Conservation (phyloP, 2,113 vertebrate species). For the Tiliqua scincoides region DNA sequence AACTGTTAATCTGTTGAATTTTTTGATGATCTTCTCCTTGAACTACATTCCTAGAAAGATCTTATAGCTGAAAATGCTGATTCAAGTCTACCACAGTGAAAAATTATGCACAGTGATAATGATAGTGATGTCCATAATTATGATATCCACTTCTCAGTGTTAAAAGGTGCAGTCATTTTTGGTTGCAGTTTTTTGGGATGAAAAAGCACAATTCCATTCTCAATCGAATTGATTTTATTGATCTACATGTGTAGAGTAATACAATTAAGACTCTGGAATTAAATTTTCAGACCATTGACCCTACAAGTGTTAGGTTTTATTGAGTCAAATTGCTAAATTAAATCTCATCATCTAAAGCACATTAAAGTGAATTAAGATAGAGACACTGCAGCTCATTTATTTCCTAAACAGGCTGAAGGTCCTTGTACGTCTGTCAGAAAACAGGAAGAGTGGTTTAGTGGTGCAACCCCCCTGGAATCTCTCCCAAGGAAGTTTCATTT, state of each 20-base stretch:
- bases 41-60: conserved; percentile 49
- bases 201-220: conserved; percentile 71
- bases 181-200: conserved; percentile 61
- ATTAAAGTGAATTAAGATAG: conserved; percentile 82
- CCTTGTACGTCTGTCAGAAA: conserved; percentile 57
- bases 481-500: background rate
- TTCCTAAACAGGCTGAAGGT: conserved; percentile 62
- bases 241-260: conserved; percentile 84
- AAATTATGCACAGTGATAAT: conserved; percentile 55
- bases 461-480: background rate
- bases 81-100: conserved; percentile 56
- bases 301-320: conserved; percentile 87
- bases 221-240: conserved; percentile 89
- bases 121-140: conserved; percentile 42
- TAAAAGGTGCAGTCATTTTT: conserved; percentile 61
- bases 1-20: conserved; percentile 71
- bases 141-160: conserved; percentile 48
- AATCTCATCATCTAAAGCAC: conserved; percentile 81
- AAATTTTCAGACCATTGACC: conserved; percentile 89
- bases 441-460: background rate
- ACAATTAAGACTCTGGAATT: conserved; percentile 92
- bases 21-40: conserved; percentile 45
- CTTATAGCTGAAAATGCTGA: conserved; percentile 52
- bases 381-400: conserved; percentile 72
- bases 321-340: conserved; percentile 89